Conservation (phyloP, 1,140 invertebrate genomes). For the Cyclina sinensis region DNA sequence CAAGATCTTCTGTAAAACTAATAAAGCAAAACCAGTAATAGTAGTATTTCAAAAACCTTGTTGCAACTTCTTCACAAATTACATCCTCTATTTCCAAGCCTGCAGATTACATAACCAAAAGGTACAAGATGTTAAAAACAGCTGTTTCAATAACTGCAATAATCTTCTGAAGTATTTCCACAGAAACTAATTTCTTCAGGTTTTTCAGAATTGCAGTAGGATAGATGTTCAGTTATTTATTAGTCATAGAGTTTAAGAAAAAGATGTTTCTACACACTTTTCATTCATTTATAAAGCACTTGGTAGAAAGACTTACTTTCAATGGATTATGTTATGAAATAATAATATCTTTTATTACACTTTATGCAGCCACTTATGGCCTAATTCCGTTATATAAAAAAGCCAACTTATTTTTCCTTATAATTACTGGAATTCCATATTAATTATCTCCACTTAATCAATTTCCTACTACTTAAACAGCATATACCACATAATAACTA, state of each 20-base stretch:
- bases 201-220: background rate
- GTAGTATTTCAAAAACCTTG: background rate
- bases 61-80: background rate
- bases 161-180: conserved; percentile 13
- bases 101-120: background rate
- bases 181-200: background rate
- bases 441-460: background rate
- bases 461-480: background rate
- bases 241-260: too few species aligned
- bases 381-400: background rate
- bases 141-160: conserved; percentile 6
- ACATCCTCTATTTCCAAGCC: background rate
- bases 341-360: background rate
- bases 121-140: background rate
- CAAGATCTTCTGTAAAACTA: too few species aligned
- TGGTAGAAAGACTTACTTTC: too few species aligned
- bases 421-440: conserved; percentile 3
- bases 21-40: too few species aligned
- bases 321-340: too few species aligned
- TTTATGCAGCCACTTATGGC: background rate
- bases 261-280: too few species aligned
- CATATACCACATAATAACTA: background rate
- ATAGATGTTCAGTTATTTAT: too few species aligned
- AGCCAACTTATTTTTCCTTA: background rate
- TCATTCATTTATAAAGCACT: too few species aligned